A percentile compares a stretch with the other conserved stretches of the same genome.
These are phyloP conservation scores for Chloebia gouldiae DNA, from an alignment of 2,113 vertebrate species.

Conservation along the genomic window DNA sequence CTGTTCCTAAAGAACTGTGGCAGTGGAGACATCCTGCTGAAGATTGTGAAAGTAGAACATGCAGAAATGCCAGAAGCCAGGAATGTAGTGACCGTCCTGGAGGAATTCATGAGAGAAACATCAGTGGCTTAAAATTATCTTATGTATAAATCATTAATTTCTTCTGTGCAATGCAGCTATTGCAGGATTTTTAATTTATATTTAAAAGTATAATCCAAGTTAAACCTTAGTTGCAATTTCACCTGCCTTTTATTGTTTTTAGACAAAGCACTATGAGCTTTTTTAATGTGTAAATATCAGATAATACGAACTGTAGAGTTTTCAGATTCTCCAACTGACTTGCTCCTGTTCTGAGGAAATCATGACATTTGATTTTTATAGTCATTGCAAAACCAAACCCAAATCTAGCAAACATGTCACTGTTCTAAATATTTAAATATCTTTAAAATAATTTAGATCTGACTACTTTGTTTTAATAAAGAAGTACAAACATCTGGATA, in stretches of 20 bases:
- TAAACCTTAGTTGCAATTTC: neutral
- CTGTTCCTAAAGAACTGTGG: conserved; percentile 93
- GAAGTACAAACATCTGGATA: neutral
- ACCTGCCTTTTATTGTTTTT: conserved; percentile 12
- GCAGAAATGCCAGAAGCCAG: conserved; percentile 91
- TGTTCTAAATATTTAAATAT: conserved; percentile 1
- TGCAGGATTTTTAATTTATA: conserved; percentile 17
- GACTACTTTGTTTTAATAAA: neutral
- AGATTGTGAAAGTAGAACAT: conserved; percentile 90
- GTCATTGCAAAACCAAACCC: neutral
- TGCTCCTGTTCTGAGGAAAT: neutral
- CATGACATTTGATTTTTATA: neutral
- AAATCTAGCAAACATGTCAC: neutral
- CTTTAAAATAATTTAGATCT: neutral
- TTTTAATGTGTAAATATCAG: neutral
- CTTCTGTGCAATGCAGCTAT: neutral
- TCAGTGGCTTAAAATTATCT: conserved; percentile 1
- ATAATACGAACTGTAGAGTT: neutral
- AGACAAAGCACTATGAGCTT: neutral
- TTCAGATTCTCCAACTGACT: neutral
- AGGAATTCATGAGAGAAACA: conserved; percentile 89
- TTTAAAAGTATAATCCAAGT: conserved; percentile 7
- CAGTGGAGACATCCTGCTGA: conserved; percentile 89
- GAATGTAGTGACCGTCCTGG: conserved; percentile 87
- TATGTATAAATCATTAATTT: neutral